Evolutionary conservation across 2,888 invertebrate genomes (phyloP).

Genomic region (Epirrhoe tristata): DNA sequence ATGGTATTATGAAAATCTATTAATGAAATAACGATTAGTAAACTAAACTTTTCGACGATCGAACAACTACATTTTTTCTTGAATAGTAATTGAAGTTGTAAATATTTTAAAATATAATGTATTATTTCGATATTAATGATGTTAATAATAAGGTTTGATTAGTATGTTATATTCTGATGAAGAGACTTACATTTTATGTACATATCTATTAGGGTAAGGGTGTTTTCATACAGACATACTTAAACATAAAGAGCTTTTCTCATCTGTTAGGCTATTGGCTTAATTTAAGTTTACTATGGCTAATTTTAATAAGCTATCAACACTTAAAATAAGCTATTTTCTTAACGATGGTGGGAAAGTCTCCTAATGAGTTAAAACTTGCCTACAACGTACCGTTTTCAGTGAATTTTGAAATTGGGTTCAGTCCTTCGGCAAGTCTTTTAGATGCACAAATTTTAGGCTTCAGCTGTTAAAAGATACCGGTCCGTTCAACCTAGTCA

Average conservation of each 20-base stretch:
- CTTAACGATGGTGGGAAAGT: constrained; percentile 9
- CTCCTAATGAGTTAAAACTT: constrained; percentile 7
- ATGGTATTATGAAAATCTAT: neutral
- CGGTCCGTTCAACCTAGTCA: constrained; percentile 78
- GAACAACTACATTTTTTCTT: constrained; percentile 47
- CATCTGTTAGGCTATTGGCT: neutral
- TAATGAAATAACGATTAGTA: constrained; percentile 1
- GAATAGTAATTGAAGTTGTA: constrained; percentile 75
- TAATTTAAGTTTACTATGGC: neutral
- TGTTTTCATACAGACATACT: constrained; percentile 55
- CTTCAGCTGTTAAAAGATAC: constrained; percentile 30
- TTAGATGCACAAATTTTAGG: constrained; percentile 6
- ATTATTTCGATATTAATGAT: constrained; percentile 77
- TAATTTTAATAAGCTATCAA: constrained; percentile 2
- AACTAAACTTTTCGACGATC: constrained; percentile 15
- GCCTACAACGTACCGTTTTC: constrained; percentile 12
- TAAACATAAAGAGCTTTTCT: constrained; percentile 6
- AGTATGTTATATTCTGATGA: constrained; percentile 75
- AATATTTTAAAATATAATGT: constrained; percentile 81
- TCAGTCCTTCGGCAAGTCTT: constrained; percentile 12
- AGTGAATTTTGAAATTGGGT: constrained; percentile 18
- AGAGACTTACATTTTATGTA: constrained; percentile 83
- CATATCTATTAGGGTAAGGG: constrained; percentile 82
- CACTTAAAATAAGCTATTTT: constrained; percentile 6
- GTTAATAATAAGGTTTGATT: constrained; percentile 79